A percentile compares a stretch with the other conserved stretches of the same genome.
Evolutionary conservation across 2,797 vertebrate genomes (phyloP).

Genomic region (Siniperca obscura): DNA sequence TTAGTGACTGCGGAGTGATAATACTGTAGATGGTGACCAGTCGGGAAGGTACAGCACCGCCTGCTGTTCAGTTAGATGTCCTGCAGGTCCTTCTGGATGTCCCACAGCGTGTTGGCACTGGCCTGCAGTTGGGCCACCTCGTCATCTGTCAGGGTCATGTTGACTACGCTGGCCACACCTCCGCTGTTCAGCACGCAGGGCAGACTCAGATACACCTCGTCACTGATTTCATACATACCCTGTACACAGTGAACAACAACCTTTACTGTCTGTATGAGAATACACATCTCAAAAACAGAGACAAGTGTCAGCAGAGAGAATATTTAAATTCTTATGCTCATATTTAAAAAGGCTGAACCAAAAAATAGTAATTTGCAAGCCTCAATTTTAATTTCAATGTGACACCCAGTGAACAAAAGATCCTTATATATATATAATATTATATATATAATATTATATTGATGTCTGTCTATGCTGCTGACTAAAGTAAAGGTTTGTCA

Average conservation of each 20-base stretch:
- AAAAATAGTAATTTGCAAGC: not conserved
- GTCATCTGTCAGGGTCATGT: constrained; percentile 92
- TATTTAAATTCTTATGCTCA: not conserved
- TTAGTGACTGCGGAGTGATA: constrained; percentile 29
- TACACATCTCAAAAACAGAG: not conserved
- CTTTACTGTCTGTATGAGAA: constrained; percentile 1
- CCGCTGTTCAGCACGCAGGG: constrained; percentile 90
- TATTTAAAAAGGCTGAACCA: not conserved
- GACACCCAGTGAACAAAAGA: not conserved
- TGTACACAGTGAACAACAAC: constrained; percentile 63
- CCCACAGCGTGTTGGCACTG: constrained; percentile 92
- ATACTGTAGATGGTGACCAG: constrained; percentile 10
- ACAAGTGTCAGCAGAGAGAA: not conserved
- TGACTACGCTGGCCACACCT: constrained; percentile 91
- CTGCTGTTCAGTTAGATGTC: constrained; percentile 83
- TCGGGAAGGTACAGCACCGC: constrained; percentile 26
- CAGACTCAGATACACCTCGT: constrained; percentile 94
- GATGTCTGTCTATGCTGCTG: not conserved
- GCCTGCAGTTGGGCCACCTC: constrained; percentile 92
- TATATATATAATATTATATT: not conserved
- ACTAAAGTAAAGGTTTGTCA: not conserved
- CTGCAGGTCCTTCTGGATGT: constrained; percentile 94
- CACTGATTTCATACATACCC: constrained; percentile 92
- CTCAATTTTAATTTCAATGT: too few relatives aligned
- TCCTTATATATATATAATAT: too few relatives aligned